Base-by-base conservation (phyloP, 1,140 invertebrate genomes). In the Drosophila malerkotliana region DNA sequence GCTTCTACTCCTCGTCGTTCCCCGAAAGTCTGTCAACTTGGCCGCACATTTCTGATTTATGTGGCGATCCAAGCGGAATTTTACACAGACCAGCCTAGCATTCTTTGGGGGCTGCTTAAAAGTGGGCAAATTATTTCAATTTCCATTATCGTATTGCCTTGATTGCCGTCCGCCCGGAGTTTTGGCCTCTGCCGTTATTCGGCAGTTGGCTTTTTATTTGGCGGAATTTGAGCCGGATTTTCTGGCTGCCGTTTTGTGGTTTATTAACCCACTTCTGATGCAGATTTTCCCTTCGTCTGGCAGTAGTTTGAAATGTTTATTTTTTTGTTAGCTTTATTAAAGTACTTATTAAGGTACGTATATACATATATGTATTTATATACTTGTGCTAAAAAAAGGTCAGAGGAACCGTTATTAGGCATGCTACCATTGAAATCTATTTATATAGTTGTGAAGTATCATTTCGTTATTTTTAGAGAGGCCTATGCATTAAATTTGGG, bases 51-150 rank as follows among this genome's bases (percentile, higher is more conserved):
- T 88, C 58, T 87, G 82, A 88, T 87, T 87, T 87, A 87, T 82
- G 78, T 71, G 78, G 78, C 79, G 72, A 60, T 24, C 37, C 52
- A 64, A 74, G 52, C 18, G 39, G 49, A 74, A 74, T 52, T 52
- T 61, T 72, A 67, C 73, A 77, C 56, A 66, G 75, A 48, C 44
- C 51, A 41, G 61, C 69, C 54, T 41, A 49, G 71, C 75, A 58
- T 44, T 77, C 78, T 63, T 77, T 57, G 15, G 60, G 55, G 53
- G 57, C 49, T 45, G 64, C 74, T 77, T 64, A 72, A 82, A 82
- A 87, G 79, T 76, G 79, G 83, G 79, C 79, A 88, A 87, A 87
- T 87, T 87, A 87, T 87, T 88, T 87, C 83, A 87, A 88, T 87
- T 87, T 79, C 83, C 77, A 87, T 87, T 87, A 87, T 87, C 79